Percentiles rank a stretch among this genome's conserved stretches.
phyloP scores from a whole-genome alignment of 2,113 vertebrate species.

The Athene noctua region DNA sequence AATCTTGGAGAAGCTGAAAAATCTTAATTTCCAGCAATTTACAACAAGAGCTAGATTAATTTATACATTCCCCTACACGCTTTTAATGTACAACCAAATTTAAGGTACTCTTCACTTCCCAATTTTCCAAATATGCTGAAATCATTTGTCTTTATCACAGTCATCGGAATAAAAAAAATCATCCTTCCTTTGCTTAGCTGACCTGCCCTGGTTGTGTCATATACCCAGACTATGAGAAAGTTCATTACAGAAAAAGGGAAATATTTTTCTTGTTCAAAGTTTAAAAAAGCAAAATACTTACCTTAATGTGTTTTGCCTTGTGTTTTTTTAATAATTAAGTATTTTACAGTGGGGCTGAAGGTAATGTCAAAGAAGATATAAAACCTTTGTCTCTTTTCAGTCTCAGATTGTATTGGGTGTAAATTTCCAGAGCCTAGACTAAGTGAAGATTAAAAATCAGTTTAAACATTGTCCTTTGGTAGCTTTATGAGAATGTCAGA shows the following conservation, averaged over 20 bases:
- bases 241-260: background rate
- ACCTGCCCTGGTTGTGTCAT: background rate
- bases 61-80: background rate
- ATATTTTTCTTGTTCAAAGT: background rate
- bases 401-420: background rate
- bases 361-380: background rate
- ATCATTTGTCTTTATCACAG: background rate
- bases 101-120: background rate
- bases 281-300: background rate
- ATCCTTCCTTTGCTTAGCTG: background rate
- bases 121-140: background rate
- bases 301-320: background rate
- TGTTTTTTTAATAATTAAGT: background rate
- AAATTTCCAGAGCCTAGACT: background rate
- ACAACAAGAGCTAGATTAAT: background rate
- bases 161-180: background rate
- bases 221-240: background rate
- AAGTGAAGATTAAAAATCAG: background rate
- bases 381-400: background rate
- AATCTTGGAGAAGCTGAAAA: background rate
- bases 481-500: constrained; percentile 85
- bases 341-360: background rate
- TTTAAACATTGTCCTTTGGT: constrained; percentile 6
- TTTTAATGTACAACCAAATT: background rate
- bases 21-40: background rate